phyloP scores from a whole-genome alignment of 2,113 vertebrate species.

The Arenaria interpres region DNA sequence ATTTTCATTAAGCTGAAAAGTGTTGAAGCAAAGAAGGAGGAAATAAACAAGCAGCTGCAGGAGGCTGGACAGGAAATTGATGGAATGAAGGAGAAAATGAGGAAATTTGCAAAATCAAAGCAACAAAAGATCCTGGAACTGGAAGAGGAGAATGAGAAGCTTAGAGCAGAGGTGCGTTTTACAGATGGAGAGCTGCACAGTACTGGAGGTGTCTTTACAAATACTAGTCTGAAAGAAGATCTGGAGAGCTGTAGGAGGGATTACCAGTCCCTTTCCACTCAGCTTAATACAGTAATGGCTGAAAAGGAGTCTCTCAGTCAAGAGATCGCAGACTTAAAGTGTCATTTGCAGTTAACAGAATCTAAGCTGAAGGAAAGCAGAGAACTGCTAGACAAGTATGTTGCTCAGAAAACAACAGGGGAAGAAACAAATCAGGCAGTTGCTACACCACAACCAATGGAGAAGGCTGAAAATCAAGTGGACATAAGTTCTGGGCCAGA shows the following conservation, averaged over 20 bases:
- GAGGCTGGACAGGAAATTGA: constrained; percentile 87
- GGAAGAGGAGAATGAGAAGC: constrained; percentile 92
- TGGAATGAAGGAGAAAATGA: constrained; percentile 93
- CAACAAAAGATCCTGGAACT: constrained; percentile 95
- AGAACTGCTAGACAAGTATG: constrained; percentile 6
- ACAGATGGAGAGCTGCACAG: neutral
- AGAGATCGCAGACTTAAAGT: constrained; percentile 64
- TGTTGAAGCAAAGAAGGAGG: constrained; percentile 78
- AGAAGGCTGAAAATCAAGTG: constrained; percentile 18
- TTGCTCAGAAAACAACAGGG: neutral
- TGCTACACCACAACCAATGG: neutral
- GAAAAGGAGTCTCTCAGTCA: constrained; percentile 70
- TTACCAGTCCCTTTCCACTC: constrained; percentile 51
- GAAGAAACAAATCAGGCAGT: constrained; percentile 30
- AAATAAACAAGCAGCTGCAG: constrained; percentile 80
- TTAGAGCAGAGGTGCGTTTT: constrained; percentile 70
- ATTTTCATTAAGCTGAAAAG: constrained; percentile 77
- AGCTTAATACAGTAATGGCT: constrained; percentile 54
- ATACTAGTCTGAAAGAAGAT: constrained; percentile 57
- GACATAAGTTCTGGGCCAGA: neutral
- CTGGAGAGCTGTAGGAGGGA: constrained; percentile 56
- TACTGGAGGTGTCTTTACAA: constrained; percentile 39
- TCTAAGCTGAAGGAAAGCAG: constrained; percentile 50
- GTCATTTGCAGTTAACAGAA: constrained; percentile 58
- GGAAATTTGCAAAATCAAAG: constrained; percentile 95